These are phyloP conservation scores for Anhinga rufa DNA, from an alignment of 2,113 vertebrate genomes.

Conservation along the genomic window DNA sequence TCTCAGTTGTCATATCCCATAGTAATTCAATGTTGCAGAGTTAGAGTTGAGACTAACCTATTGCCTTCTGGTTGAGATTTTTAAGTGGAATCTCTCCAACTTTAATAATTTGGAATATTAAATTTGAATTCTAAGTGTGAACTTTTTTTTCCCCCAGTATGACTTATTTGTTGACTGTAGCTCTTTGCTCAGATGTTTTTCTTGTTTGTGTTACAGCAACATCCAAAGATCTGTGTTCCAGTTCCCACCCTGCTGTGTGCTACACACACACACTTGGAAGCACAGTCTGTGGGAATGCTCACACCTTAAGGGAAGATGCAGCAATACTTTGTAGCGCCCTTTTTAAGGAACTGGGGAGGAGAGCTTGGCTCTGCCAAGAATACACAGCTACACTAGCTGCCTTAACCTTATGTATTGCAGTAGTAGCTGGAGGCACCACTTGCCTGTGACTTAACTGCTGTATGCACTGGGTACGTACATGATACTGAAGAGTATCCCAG, in stretches of 20 bases:
- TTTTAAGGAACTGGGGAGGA: background rate
- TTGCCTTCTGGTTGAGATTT: background rate
- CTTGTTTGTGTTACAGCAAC: background rate
- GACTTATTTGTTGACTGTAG: background rate
- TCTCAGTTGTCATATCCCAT: background rate
- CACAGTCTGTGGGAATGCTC: background rate
- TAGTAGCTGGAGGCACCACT: background rate
- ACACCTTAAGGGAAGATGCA: background rate
- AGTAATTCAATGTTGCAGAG: background rate
- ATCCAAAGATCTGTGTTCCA: background rate
- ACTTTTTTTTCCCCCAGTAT: background rate
- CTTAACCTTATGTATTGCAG: background rate
- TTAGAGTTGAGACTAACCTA: background rate
- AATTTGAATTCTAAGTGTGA: background rate
- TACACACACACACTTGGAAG: background rate
- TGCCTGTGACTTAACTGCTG: background rate
- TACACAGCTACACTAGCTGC: background rate
- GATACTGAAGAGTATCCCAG: background rate
- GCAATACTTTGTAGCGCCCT: background rate
- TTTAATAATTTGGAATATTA: background rate
- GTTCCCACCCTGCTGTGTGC: background rate
- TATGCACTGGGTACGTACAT: background rate
- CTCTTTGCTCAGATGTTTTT: background rate
- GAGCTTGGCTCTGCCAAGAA: background rate
- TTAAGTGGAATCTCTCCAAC: background rate